Percentiles rank a stretch among this genome's conserved stretches.
Evolutionary conservation across 1,140 invertebrate species (phyloP).

Genomic region (Plutomurus gul): DNA sequence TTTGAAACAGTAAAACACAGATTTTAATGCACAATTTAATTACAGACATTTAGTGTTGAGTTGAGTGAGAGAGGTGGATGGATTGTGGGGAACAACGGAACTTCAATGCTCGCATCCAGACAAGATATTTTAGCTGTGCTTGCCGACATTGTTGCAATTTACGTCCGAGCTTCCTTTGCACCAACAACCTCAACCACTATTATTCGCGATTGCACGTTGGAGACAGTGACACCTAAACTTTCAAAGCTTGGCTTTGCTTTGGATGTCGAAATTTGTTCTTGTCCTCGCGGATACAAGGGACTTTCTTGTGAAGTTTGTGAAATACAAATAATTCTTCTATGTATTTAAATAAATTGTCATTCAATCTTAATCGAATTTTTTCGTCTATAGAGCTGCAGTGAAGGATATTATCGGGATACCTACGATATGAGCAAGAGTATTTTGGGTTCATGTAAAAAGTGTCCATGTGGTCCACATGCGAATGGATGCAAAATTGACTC

Average conservation of each 20-base stretch:
- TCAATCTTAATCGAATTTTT: not conserved
- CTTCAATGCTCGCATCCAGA: too few relatives aligned
- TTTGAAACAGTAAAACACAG: too few relatives aligned
- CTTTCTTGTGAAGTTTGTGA: constrained; percentile 3
- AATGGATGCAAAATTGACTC: not conserved
- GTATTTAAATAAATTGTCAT: not conserved
- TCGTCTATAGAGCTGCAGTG: not conserved
- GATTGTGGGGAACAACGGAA: too few relatives aligned
- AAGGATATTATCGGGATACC: constrained; percentile 8
- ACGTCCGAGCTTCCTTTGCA: constrained; percentile 5
- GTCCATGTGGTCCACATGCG: constrained; percentile 1
- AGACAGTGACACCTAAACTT: not conserved
- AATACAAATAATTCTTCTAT: not conserved
- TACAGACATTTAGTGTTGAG: too few relatives aligned
- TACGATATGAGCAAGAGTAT: not conserved
- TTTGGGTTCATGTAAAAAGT: constrained; percentile 30
- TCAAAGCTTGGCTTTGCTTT: not conserved
- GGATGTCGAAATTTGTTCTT: not conserved
- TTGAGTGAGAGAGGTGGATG: too few relatives aligned
- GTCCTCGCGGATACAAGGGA: constrained; percentile 16
- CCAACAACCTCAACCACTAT: not conserved
- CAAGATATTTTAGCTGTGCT: not conserved
- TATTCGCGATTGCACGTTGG: not conserved
- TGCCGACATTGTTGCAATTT: not conserved
- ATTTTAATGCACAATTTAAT: too few relatives aligned